These are phyloP conservation scores for Tetraneura akinire DNA, from an alignment of 1,140 invertebrate genomes.

Conservation along the genomic window DNA sequence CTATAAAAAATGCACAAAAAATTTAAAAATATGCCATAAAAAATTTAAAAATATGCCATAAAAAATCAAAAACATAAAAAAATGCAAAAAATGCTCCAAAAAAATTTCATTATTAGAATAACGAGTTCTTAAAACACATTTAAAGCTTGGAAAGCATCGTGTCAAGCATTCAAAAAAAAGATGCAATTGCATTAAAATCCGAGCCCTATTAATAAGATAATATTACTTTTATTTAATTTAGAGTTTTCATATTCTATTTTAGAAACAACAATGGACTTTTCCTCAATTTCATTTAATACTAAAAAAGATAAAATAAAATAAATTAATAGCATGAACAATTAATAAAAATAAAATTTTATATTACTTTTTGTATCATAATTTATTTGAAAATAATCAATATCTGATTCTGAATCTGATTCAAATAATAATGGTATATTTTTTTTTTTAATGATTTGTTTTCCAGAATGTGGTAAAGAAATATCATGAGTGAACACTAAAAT, in stretches of 20 bases:
- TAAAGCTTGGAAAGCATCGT: too few species aligned
- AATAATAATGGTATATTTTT: conserved; percentile 28
- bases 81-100: too few species aligned
- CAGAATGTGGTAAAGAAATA: background rate
- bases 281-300: background rate
- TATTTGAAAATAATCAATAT: background rate
- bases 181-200: too few species aligned
- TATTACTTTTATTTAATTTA: conserved; percentile 6
- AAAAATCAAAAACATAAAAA: too few species aligned
- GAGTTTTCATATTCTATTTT: background rate
- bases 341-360: background rate
- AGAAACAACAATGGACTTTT: background rate
- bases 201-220: background rate
- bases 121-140: too few species aligned
- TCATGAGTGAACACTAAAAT: conserved; percentile 36
- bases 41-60: too few species aligned
- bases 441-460: background rate
- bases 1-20: too few species aligned
- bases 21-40: too few species aligned
- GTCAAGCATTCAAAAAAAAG: too few species aligned
- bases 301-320: background rate
- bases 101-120: too few species aligned
- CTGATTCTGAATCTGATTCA: conserved; percentile 33
- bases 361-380: background rate
- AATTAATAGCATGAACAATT: background rate